Conservation (phyloP, 2,113 vertebrate genomes). For the Columba livia region DNA sequence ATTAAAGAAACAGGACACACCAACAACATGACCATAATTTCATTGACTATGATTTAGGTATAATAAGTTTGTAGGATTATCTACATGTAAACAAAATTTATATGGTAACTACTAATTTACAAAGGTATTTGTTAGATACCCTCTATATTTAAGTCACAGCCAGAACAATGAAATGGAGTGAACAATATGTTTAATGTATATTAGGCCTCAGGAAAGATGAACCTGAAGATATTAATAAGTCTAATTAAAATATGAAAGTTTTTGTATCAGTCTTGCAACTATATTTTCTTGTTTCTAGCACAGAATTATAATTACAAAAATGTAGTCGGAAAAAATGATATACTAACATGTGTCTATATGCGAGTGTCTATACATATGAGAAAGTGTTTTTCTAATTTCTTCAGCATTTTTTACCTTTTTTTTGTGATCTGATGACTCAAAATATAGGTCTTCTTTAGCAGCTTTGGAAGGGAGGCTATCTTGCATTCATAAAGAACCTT, state of each 20-base stretch:
- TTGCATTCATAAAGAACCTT: neutral
- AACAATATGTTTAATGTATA: neutral
- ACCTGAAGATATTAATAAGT: neutral
- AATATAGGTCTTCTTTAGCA: neutral
- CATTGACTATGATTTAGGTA: neutral
- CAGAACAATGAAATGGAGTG: neutral
- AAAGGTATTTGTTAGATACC: neutral
- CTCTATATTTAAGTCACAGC: neutral
- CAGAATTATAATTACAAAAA: neutral
- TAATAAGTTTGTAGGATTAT: neutral
- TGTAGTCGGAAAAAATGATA: neutral
- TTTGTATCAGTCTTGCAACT: neutral
- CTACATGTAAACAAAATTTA: neutral
- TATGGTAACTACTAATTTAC: neutral
- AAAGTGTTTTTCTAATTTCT: neutral
- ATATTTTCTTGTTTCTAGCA: neutral
- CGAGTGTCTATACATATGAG: neutral
- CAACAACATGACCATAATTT: neutral
- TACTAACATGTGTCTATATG: neutral
- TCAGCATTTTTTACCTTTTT: neutral
- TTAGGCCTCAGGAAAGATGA: neutral
- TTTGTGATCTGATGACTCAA: neutral
- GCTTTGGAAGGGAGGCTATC: neutral
- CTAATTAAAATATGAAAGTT: neutral
- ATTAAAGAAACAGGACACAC: neutral